Base-by-base conservation (phyloP, 2,888 invertebrate species). In the Pristionchus maxplancki region DNA sequence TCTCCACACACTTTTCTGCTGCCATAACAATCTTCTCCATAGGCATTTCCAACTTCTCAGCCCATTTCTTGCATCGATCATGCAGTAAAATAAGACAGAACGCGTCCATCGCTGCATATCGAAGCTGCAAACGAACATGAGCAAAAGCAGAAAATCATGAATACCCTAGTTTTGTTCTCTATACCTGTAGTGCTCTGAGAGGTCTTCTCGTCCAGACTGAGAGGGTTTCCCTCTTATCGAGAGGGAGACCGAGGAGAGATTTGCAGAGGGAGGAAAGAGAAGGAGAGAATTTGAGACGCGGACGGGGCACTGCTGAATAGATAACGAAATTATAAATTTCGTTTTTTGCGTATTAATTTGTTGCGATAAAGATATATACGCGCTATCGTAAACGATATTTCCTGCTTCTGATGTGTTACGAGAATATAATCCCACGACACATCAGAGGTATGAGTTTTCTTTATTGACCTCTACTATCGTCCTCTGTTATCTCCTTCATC, bases 191-290 rank as follows among this genome's bases (percentile, higher is more conserved):
- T 20, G 88, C 67, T 53, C 93, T 88, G 20, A 94, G 89, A 13
- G 94, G 94, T 88, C 94, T 88, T 74, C 93, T 71, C 84, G 91
- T 90, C 94, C 94, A 94, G 64, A 93, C 93, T 15, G 92, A 92
- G 89, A 93, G 93, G 87, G 93, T 93, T 62, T 94, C 94, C 24
- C 90, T 91, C 86, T 94, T 93, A 85, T 94, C 92, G 50, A 94
- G 89, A 0, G 91, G 91, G 67, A 88, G 87, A 31, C 91, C 92
- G 8, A 92, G 89, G 11, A 92, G 62, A 31, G 48, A 71, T n/a
- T 86, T 28, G 86, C 86, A 84, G 24, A 84, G 53, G 24, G 84
- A 84, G n/a, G 50, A 82, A 50, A 82, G 82, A 24, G 82, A 82
- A 6, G 28, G 50, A 48, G 48, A 15, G 6, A 8, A 15, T 6